phyloP scores from a whole-genome alignment of 2,113 vertebrate species.

The Dipodomys ordii region DNA sequence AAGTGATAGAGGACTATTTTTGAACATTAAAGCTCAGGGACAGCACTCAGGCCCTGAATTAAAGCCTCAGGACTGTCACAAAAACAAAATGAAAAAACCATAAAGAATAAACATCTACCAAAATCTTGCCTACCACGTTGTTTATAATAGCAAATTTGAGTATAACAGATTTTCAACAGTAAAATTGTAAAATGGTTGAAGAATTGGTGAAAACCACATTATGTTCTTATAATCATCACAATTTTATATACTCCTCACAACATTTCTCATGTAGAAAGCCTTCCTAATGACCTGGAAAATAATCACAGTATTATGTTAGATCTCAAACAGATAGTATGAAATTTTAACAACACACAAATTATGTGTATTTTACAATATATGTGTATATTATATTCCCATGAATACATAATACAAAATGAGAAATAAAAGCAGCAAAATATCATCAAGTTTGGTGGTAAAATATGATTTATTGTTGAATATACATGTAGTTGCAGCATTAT shows the following conservation, averaged over 20 bases:
- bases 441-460: not conserved
- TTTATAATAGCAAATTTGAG: not conserved
- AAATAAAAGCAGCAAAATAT: not conserved
- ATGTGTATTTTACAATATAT: not conserved
- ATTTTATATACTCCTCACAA: not conserved
- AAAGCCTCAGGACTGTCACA: too few relatives aligned
- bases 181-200: not conserved
- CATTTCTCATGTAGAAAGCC: not conserved
- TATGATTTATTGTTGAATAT: not conserved
- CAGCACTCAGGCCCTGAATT: too few relatives aligned
- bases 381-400: not conserved
- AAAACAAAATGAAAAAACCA: not conserved
- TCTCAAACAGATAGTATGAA: not conserved
- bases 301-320: not conserved
- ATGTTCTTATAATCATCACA: not conserved
- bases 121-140: not conserved
- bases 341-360: not conserved
- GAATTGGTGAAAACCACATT: not conserved
- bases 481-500: not conserved
- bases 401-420: not conserved
- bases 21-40: too few relatives aligned
- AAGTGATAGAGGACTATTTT: too few relatives aligned
- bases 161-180: not conserved
- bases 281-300: not conserved
- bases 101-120: not conserved